phyloP scores from a whole-genome alignment of 1,140 invertebrate species.

The Euwallacea similis region DNA sequence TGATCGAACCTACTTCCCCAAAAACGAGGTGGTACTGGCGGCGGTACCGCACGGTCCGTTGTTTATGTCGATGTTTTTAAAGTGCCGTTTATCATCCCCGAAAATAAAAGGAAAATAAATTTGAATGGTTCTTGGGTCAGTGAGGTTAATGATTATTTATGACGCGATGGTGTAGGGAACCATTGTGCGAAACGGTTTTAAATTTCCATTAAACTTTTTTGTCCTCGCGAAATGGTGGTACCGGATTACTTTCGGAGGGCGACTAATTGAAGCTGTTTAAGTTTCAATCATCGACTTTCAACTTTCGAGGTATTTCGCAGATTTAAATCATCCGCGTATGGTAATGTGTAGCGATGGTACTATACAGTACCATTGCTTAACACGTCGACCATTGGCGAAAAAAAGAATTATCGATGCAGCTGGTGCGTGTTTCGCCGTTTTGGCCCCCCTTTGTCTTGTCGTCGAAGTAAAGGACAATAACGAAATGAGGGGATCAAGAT shows the following conservation, averaged over 20 bases:
- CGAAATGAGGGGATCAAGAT: slow-evolving; percentile 36
- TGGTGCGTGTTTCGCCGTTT: slow-evolving; percentile 23
- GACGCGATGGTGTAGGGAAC: slow-evolving; percentile 27
- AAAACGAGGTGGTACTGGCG: slow-evolving; percentile 12
- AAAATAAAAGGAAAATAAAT: slow-evolving; percentile 32
- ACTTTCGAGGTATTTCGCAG: neutral
- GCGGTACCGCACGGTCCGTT: slow-evolving; percentile 8
- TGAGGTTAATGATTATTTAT: slow-evolving; percentile 35
- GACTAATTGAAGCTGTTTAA: slow-evolving; percentile 8
- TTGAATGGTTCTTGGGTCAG: slow-evolving; percentile 26
- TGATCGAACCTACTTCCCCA: neutral
- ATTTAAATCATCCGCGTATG: slow-evolving; percentile 1
- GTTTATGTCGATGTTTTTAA: slow-evolving; percentile 33
- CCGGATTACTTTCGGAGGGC: slow-evolving; percentile 12
- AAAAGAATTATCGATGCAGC: slow-evolving; percentile 28
- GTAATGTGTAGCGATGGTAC: slow-evolving; percentile 21
- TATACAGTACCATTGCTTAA: slow-evolving; percentile 14
- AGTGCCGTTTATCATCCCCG: slow-evolving; percentile 34
- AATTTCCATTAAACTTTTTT: slow-evolving; percentile 33
- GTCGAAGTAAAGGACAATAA: slow-evolving; percentile 20
- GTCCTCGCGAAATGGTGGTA: neutral
- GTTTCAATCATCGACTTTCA: slow-evolving; percentile 3
- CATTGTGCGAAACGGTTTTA: slow-evolving; percentile 33
- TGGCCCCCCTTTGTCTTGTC: slow-evolving; percentile 33
- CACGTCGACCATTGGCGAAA: slow-evolving; percentile 16